Base-by-base conservation (phyloP, 37 sponge, comb jelly and placozoan genomes). In the Beroe forskalii region DNA sequence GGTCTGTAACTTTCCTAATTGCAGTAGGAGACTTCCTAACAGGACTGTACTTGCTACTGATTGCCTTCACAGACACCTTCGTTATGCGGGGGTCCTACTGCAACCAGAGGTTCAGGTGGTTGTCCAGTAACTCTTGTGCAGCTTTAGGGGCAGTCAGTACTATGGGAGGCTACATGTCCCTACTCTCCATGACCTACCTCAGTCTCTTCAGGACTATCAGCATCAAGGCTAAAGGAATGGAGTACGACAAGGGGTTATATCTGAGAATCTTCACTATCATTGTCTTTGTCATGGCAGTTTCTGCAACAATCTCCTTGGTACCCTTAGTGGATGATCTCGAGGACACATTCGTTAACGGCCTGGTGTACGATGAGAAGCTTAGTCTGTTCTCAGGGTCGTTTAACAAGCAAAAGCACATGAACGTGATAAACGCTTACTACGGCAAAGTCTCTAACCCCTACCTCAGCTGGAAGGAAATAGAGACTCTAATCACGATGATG, bases 261-360 rank as follows among this genome's bases (percentile, higher is more conserved):
- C 12, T 38, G 28, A 80, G 35, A 27, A 24, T 80, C 0, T 1
- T 22, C 0, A 12, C 42, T 25, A n/a, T 12, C 1, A 12, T 80
- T 22, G 4, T 43, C 3, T 24, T 32, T 4, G 40, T 80, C 2
- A 44, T 80, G 0, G 1, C 12, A 1, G 20, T 20, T 4, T 41
- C 55, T 30, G 40, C 40, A 33, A 38, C 17, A 24, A 44, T 80
- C 1, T 12, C 86, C 22, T 22, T 80, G n/a, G 37, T 80, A n/a
- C 86, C 86, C 17, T 48, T 80, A 23, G 24, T 80, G 0, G 25
- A 43, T 6, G 28, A 25, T 27, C 55, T 38, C 14, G 55, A 44
- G 30, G 86, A 80, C 22, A 23, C 35, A 8, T 80, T 80, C 42
- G 86, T 80, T 4, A 80, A 80, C 20, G 86, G 86, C 14, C n/a